Evolutionary conservation across 2,797 vertebrate genomes (phyloP), one percentile per base, ranked within the genome.

Genomic region (Acrossocheilus wenchowensis): DNA sequence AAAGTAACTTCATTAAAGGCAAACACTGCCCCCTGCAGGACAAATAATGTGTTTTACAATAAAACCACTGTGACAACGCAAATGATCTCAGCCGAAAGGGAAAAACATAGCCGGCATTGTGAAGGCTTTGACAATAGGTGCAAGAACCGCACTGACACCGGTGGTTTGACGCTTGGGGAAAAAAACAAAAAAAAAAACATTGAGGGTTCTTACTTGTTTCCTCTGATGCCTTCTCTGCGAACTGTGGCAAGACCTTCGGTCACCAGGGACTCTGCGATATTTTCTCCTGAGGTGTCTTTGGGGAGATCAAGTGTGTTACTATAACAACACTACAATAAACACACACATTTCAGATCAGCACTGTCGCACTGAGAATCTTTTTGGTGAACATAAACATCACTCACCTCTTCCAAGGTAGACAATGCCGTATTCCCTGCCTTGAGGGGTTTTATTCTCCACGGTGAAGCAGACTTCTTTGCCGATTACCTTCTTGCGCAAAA

Each of bases 381-480:
- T 45, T 17, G 8, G 52, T 9, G 52, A 78, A n/a, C 41, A 12
- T 6, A 66, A 34, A 23, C 21, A 43, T 14, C 7, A 78, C 92
- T 92, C 85, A 98, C 98, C 97, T 96, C 94, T 98, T 0, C 98
- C 98, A 91, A 99, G 89, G 92, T 97, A 99, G 21, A 99, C 96
- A 94, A 97, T 96, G 78, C 98, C 98, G 0, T 99, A 99, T 92
- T 99, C 98, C 26, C 98, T 95, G 81, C 97, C 97, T 90, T 96
- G 93, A 0, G 94, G 92, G 0, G 97, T 97, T 95, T 97, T 99
- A 93, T 97, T 96, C 92, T 99, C 98, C 91, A 99, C 97, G 0
- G 96, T 98, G 91, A 99, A 99, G 94, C 98, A 99, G 19, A 99
- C 96, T 92, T 99, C 98, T 94, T 99, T 99, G 57, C 98, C 98